Base-by-base conservation (phyloP, 2,888 invertebrate species). In the Pristionchus japonicus region DNA sequence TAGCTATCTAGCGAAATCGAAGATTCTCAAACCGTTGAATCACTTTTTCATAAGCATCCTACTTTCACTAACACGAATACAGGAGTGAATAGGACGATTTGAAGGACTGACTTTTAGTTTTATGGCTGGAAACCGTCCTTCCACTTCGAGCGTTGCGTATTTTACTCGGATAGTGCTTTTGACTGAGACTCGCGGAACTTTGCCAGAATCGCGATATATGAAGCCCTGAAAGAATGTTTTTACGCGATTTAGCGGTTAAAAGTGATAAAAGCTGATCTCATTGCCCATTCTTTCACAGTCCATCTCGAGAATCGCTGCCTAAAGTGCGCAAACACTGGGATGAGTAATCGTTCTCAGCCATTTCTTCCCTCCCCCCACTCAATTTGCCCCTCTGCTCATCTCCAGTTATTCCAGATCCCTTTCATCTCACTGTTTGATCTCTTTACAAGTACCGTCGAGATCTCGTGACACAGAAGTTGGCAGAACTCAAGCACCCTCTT, bases 211-310 rank as follows among this genome's bases (percentile, higher is more conserved):
- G 34, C 86, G 86, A 70, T 57, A 34, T 31, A 86, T 86, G 23
- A 86, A 70, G 17, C 64, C 86, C 86, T 86, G 61, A 61, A 85
- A 34, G 27, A n/a, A n/a, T n/a, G n/a, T n/a, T n/a, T n/a, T n/a
- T n/a, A n/a, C n/a, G n/a, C n/a, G n/a, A n/a, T n/a, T n/a, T n/a
- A n/a, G n/a, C n/a, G n/a, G n/a, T n/a, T n/a, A n/a, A n/a, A n/a
- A n/a, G n/a, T n/a, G n/a, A n/a, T n/a, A n/a, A n/a, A n/a, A n/a
- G n/a, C n/a, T n/a, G n/a, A n/a, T n/a, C n/a, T n/a, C n/a, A n/a
- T n/a, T n/a, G n/a, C n/a, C n/a, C n/a, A n/a, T n/a, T n/a, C n/a
- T n/a, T n/a, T n/a, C n/a, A n/a, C n/a, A n/a, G n/a, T n/a, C n/a
- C n/a, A n/a, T 23, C 70, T 74, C 70, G 15, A 74, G 70, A 23